Base-by-base conservation (phyloP, 1,140 invertebrate genomes). In the Pseudomyrmex pallidus region DNA sequence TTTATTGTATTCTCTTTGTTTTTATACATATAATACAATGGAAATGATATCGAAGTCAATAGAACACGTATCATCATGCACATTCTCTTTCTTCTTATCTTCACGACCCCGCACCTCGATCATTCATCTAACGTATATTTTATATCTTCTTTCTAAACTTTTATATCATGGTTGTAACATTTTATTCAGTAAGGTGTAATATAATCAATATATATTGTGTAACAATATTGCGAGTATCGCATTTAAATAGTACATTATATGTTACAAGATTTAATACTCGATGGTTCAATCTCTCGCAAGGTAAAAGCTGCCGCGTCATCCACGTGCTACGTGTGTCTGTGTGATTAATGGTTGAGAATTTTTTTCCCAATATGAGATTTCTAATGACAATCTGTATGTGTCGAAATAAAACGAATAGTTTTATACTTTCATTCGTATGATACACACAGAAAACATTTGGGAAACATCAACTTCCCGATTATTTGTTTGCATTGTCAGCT, bases 1-100 rank as follows among this genome's bases (percentile, higher is more conserved):
- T 93, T 93, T 74, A 91, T 92, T 92, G 83, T 91, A 90, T 89
- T 91, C 92, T 91, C 92, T 92, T 91, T 82, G 89, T 90, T 89
- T 92, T 93, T 92, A 91, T 94, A 94, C 93, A 94, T 94, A 94
- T 94, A 91, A 89, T 94, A 94, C 93, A 94, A 91, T 94, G 92
- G 92, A 94, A 94, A 93, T 94, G 91, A 91, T 93, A 91, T 85
- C 90, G 91, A 93, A 94, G 91, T 87, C 91, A 91, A 87, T 93
- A 91, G 91, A 93, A 91, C 85, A 85, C 85, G 91, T 89, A 62
- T 76, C 54, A 46, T 57, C 50, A 82, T 85, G 80, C 17, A 73
- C 82, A 64, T 48, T 52, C 9, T 74, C 46, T 57, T 44, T 80
- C 63, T 62, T 57, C 13, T 44, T 84, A 73, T 68, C 54, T 66